phyloP scores from a whole-genome alignment of 1,140 invertebrate species.

The Dufourea novaeangliae region DNA sequence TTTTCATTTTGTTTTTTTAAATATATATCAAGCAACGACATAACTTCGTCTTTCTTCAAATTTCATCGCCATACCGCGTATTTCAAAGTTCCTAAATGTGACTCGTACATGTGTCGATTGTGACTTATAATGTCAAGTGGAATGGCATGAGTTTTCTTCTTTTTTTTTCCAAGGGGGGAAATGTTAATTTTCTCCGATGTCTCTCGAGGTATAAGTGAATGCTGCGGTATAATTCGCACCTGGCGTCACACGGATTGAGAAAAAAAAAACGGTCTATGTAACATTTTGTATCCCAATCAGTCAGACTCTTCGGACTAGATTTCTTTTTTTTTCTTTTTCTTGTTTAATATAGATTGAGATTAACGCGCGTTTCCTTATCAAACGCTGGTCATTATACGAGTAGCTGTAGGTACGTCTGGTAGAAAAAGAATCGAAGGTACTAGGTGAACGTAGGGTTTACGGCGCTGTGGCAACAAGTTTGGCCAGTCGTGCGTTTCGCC shows the following conservation, averaged over 20 bases:
- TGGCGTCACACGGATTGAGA: constrained; percentile 44
- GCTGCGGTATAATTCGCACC: constrained; percentile 30
- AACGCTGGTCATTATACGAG: constrained; percentile 62
- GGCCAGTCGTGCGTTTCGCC: constrained; percentile 45
- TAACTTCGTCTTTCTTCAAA: not conserved
- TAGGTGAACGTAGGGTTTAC: constrained; percentile 42
- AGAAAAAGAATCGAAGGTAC: constrained; percentile 66
- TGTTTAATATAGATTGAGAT: constrained; percentile 60
- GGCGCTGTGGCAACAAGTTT: constrained; percentile 41
- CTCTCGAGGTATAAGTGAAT: constrained; percentile 45
- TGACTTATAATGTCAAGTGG: constrained; percentile 58
- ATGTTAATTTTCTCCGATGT: constrained; percentile 46
- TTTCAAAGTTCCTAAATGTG: constrained; percentile 36
- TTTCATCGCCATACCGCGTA: constrained; percentile 11
- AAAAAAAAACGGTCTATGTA: constrained; percentile 56
- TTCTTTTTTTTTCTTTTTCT: constrained; percentile 51
- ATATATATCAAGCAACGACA: constrained; percentile 41
- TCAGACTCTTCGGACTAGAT: constrained; percentile 74
- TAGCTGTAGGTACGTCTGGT: constrained; percentile 61
- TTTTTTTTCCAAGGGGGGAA: constrained; percentile 15
- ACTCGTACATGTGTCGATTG: constrained; percentile 42
- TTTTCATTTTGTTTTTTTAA: not conserved
- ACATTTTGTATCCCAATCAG: constrained; percentile 56
- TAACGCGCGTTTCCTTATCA: constrained; percentile 59
- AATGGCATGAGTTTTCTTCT: constrained; percentile 65